Conservation (phyloP, 2,888 invertebrate species). For the Cacoxenus indagator region DNA sequence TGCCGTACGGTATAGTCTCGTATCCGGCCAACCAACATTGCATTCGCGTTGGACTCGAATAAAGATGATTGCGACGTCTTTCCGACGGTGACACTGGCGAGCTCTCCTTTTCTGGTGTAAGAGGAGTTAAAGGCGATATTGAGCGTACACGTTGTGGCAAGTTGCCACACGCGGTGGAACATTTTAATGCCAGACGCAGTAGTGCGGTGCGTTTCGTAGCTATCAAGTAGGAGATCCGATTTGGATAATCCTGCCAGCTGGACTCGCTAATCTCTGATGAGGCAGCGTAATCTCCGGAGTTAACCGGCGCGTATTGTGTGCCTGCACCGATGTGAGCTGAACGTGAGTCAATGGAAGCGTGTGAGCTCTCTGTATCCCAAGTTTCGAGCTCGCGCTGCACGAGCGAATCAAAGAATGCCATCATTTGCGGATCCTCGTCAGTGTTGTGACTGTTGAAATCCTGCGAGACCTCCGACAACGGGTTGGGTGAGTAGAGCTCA, state of each 20-base stretch:
- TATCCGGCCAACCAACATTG: background rate
- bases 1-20: background rate
- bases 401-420: conserved; percentile 95
- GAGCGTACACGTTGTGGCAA: conserved; percentile 49
- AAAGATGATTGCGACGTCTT: conserved; percentile 19
- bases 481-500: conserved; percentile 81
- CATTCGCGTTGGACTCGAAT: conserved; percentile 4
- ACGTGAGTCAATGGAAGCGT: conserved; percentile 46
- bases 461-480: conserved; percentile 82
- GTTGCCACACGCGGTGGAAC: conserved; percentile 58
- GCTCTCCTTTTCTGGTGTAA: background rate
- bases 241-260: conserved; percentile 71
- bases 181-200: conserved; percentile 76
- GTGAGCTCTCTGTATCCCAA: conserved; percentile 76
- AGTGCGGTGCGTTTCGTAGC: conserved; percentile 80
- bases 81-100: conserved; percentile 1
- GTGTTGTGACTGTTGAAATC: conserved; percentile 91
- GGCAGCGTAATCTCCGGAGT: conserved; percentile 18
- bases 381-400: conserved; percentile 92
- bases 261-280: conserved; percentile 47
- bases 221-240: conserved; percentile 81
- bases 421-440: conserved; percentile 92
- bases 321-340: conserved; percentile 25
- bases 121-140: conserved; percentile 37
- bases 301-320: conserved; percentile 34